Evolutionary conservation across 2,888 invertebrate genomes (phyloP), one percentile per base, ranked within the genome.

Genomic region (Polydrusus pterygomalis): DNA sequence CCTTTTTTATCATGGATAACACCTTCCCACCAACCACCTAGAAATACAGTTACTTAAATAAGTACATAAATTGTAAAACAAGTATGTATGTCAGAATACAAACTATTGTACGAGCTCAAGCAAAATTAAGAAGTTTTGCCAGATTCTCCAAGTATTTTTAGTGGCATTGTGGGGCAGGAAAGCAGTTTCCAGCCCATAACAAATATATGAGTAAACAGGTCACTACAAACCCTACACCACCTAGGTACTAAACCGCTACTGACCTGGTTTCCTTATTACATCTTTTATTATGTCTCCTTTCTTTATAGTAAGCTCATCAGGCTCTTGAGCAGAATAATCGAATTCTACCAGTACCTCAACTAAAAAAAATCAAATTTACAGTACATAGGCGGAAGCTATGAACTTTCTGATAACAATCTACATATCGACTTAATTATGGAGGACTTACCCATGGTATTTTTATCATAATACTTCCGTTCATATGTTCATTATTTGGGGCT

Each of bases 21-120:
- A n/a, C 97, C 97, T 87, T 95, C 93, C 95, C 95, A 96, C 97
- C 97, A 97, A 77, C 97, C 97, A 71, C 95, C 78, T 78, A 47
- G 25, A 25, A 25, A 25, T 25, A 25, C 5, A 25, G 25, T 3
- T 1, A 25, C 1, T 25, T 3, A 25, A 25, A 25, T 25, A 5
- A 25, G 5, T 3, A 25, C 25, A 25, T 25, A 3, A 25, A 25
- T 3, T 25, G n/a, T n/a, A n/a, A n/a, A 25, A 25, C 5, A 3
- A 25, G 25, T 25, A 25, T 25, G 25, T 25, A n/a, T n/a, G n/a
- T n/a, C n/a, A n/a, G 25, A 25, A 25, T 25, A 25, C 2, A 25
- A 25, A 25, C 5, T 5, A 25, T 25, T 25, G 25, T 25, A 25
- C 25, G 5, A 5, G 5, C 25, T 25, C 25, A 1, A 25, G 25